phyloP scores from a whole-genome alignment of 2,797 vertebrate species.

The Anas capensis region DNA sequence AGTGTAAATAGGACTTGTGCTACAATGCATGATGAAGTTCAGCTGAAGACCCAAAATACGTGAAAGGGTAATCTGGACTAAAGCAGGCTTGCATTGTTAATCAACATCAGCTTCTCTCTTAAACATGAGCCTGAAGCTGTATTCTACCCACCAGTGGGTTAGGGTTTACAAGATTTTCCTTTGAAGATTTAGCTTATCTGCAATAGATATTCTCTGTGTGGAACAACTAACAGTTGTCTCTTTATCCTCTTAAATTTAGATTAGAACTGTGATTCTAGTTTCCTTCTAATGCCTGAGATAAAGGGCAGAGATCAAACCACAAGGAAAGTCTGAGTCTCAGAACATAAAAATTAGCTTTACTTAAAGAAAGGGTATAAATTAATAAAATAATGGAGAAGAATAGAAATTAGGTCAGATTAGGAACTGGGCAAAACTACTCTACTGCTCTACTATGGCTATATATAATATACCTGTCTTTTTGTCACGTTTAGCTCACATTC shows the following conservation, averaged over 20 bases:
- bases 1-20: neutral
- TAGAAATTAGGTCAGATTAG: neutral
- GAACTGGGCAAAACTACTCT: neutral
- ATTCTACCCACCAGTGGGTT: neutral
- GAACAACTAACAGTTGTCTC: neutral
- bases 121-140: neutral
- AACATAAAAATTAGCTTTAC: neutral
- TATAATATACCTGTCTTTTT: neutral
- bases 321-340: neutral
- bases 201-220: neutral
- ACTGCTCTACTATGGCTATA: neutral
- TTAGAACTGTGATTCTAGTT: neutral
- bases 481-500: neutral
- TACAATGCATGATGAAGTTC: neutral
- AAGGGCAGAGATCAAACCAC: conserved; percentile 24
- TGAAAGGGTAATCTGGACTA: neutral
- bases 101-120: neutral
- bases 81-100: neutral
- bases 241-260: neutral
- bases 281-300: neutral
- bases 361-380: neutral
- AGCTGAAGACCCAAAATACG: neutral
- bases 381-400: neutral
- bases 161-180: neutral
- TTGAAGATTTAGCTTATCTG: conserved; percentile 35